Percentiles rank a stretch among this genome's conserved stretches.
Evolutionary conservation across 2,113 vertebrate genomes (phyloP).

Genomic region (Brienomyrus longianalis): DNA sequence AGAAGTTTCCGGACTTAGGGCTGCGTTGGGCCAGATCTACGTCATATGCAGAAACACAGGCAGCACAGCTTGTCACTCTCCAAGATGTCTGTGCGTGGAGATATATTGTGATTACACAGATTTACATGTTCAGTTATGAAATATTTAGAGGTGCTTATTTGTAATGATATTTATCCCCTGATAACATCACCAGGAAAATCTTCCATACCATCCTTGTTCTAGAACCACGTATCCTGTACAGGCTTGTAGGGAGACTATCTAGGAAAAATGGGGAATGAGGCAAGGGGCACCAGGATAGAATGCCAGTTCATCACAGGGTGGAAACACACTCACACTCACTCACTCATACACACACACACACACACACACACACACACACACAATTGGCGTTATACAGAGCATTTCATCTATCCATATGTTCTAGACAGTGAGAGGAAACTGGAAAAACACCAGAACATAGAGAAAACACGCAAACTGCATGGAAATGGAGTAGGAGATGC

Average conservation of each 20-base stretch:
- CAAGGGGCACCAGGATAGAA: not conserved
- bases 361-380: not conserved
- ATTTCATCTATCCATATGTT: not conserved
- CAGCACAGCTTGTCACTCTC: not conserved
- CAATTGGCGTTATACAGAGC: not conserved
- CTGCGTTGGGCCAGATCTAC: not conserved
- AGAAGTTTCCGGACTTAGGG: not conserved
- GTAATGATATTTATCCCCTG: not conserved
- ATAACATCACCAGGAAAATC: not conserved
- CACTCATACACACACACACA: not conserved
- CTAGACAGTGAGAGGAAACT: not conserved
- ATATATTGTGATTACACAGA: not conserved
- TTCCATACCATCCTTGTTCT: not conserved
- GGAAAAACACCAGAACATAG: not conserved
- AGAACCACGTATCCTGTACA: not conserved
- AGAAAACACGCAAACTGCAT: not conserved
- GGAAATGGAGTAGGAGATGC: not conserved
- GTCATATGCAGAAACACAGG: not conserved
- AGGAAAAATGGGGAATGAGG: not conserved
- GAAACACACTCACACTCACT: not conserved
- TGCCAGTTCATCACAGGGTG: not conserved
- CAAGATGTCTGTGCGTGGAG: not conserved
- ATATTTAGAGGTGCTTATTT: not conserved
- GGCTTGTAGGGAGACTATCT: not conserved
- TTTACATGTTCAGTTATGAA: not conserved